These are phyloP conservation scores for Noctuana brunneofusca DNA, from an alignment of 2,888 invertebrate species.

Conservation along the genomic window DNA sequence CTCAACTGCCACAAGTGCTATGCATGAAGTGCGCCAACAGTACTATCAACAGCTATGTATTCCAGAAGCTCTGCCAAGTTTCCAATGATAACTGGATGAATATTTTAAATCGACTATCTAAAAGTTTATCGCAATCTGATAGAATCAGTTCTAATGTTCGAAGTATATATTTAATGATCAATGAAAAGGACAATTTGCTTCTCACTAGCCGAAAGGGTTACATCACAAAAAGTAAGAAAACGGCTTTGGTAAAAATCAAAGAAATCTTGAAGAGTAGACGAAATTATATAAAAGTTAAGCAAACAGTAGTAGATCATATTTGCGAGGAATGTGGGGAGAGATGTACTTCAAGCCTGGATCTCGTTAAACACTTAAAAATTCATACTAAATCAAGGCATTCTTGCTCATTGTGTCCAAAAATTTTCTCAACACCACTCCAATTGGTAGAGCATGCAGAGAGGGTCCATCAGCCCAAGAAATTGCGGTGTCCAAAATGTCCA, in stretches of 20 bases:
- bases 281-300: constrained; percentile 47
- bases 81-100: constrained; percentile 57
- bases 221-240: constrained; percentile 47
- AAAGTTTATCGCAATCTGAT: constrained; percentile 48
- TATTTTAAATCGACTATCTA: constrained; percentile 46
- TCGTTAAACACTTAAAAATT: constrained; percentile 54
- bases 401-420: constrained; percentile 60
- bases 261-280: constrained; percentile 50
- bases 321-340: constrained; percentile 61
- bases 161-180: constrained; percentile 55
- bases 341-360: constrained; percentile 47
- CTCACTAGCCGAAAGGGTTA: constrained; percentile 54
- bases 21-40: constrained; percentile 59
- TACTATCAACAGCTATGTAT: constrained; percentile 57
- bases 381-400: constrained; percentile 50
- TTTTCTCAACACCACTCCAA: constrained; percentile 49
- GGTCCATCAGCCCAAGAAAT: constrained; percentile 61
- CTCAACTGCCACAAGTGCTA: constrained; percentile 56
- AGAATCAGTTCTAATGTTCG: constrained; percentile 45
- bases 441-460: constrained; percentile 58
- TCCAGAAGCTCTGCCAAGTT: constrained; percentile 55
- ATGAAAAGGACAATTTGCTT: constrained; percentile 51
- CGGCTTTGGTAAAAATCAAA: constrained; percentile 54
- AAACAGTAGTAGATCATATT: constrained; percentile 40
- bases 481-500: constrained; percentile 58